phyloP scores from a whole-genome alignment of 2,888 invertebrate species.

The Apotomis turbidana region DNA sequence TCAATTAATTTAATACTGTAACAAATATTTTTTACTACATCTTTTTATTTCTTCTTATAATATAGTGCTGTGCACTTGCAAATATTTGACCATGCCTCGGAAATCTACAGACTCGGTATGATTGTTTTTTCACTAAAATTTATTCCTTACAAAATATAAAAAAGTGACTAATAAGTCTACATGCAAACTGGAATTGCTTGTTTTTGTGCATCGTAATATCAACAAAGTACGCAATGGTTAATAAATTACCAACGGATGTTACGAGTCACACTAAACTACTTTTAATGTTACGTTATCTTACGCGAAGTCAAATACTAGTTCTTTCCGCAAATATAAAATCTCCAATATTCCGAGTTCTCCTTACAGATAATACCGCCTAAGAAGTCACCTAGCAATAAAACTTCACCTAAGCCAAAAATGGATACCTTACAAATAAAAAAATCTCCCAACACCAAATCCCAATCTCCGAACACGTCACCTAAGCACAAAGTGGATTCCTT shows the following conservation, averaged over 20 bases:
- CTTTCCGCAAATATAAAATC: neutral
- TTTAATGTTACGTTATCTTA: too few relatives aligned
- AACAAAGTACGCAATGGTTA: too few relatives aligned
- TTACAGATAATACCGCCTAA: neutral
- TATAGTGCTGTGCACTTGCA: constrained; percentile 12
- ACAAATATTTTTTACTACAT: neutral
- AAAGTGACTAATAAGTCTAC: too few relatives aligned
- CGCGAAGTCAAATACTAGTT: too few relatives aligned
- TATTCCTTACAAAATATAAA: neutral
- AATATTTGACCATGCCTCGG: constrained; percentile 6
- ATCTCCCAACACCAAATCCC: too few relatives aligned
- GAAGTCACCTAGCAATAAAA: neutral
- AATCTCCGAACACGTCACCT: neutral
- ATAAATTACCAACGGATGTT: too few relatives aligned
- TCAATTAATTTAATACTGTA: constrained; percentile 2
- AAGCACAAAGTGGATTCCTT: neutral
- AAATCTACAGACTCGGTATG: constrained; percentile 23
- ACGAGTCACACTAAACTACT: too few relatives aligned
- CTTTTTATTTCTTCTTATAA: constrained; percentile 13
- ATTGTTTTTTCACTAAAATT: neutral
- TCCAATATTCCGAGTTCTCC: neutral
- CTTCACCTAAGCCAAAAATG: neutral
- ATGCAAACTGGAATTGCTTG: too few relatives aligned
- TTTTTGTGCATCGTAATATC: too few relatives aligned
- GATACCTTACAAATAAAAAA: neutral